Conservation (phyloP, 2,888 invertebrate genomes). For the Ypsolopha scabrella region DNA sequence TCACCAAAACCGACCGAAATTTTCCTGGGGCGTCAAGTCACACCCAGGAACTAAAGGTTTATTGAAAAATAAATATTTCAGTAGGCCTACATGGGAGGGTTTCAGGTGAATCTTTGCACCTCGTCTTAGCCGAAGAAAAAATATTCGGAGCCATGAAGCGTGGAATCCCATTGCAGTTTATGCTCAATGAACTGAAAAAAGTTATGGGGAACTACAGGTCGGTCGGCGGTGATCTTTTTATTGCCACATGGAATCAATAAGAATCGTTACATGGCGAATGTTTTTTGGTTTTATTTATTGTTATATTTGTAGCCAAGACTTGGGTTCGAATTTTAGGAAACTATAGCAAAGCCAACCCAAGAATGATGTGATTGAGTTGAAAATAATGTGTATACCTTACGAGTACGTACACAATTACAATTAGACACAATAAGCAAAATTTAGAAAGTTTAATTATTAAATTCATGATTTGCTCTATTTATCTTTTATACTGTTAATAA, state of each 20-base stretch:
- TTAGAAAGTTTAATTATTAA: too few species aligned
- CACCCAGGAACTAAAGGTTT: conserved; percentile 27
- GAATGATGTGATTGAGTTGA: too few species aligned
- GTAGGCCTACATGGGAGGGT: conserved; percentile 25
- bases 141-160: conserved; percentile 51
- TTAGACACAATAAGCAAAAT: too few species aligned
- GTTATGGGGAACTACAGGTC: conserved; percentile 46
- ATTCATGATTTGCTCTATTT: too few species aligned
- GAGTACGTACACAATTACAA: too few species aligned
- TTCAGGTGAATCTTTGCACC: conserved; percentile 55
- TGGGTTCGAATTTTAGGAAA: too few species aligned
- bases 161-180: conserved; percentile 68
- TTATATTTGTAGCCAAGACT: too few species aligned
- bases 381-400: too few species aligned
- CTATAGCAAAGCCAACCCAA: not conserved
- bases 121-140: conserved; percentile 40
- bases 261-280: conserved; percentile 43
- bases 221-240: conserved; percentile 56
- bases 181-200: conserved; percentile 63
- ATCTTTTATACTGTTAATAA: too few species aligned
- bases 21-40: conserved; percentile 17
- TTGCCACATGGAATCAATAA: conserved; percentile 59
- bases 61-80: conserved; percentile 42
- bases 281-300: conserved; percentile 12
- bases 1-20: conserved; percentile 26